Conservation (phyloP, 2,888 invertebrate genomes). For the Podotricha telesiphe region DNA sequence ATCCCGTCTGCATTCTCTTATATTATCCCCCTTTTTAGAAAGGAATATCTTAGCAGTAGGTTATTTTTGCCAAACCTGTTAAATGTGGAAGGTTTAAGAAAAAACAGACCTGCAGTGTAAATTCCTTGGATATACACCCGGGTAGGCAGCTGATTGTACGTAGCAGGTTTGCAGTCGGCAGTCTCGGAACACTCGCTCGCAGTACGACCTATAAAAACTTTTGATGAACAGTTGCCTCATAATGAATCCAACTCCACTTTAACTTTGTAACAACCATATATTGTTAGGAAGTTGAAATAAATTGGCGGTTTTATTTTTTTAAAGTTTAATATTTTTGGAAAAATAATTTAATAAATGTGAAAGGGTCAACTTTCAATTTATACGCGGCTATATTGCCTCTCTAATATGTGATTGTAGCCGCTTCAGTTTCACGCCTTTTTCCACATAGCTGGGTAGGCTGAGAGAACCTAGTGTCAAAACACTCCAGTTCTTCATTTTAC, state of each 20-base stretch:
- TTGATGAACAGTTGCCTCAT: constrained; percentile 30
- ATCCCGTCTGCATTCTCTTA: no score
- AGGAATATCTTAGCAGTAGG: no score
- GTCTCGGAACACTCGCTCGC: constrained; percentile 93
- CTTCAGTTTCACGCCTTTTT: no score
- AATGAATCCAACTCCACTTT: constrained; percentile 31
- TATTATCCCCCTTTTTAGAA: no score
- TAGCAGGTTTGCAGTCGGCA: constrained; percentile 96
- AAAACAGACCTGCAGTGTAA: constrained; percentile 88
- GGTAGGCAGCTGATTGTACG: constrained; percentile 96
- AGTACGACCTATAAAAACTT: constrained; percentile 87
- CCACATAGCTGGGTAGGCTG: no score
- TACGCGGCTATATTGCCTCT: no score
- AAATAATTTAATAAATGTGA: not conserved
- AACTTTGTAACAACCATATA: constrained; percentile 31
- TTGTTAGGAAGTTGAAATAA: constrained; percentile 27
- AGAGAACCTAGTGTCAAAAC: no score
- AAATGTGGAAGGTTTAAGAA: not conserved
- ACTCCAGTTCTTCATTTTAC: no score
- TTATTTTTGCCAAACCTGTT: no score
- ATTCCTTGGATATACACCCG: constrained; percentile 95
- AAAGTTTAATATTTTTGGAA: not conserved
- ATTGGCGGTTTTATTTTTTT: constrained; percentile 7
- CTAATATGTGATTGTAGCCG: no score
- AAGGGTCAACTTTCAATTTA: not conserved